Evolutionary conservation across 1,140 invertebrate species (phyloP).

Genomic region (Venturia canescens): DNA sequence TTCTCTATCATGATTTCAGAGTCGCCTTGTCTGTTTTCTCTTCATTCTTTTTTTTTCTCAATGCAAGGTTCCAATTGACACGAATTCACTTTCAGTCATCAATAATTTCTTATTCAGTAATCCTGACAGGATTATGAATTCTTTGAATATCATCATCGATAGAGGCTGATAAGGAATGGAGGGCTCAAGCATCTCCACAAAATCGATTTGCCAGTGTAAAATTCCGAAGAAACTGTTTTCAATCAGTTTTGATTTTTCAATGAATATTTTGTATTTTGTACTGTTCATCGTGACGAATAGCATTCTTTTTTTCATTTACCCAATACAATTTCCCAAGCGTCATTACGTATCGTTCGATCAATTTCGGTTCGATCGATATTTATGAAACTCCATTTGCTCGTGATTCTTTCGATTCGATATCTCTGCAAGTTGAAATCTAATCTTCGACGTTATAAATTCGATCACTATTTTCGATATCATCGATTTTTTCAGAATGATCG

Average conservation of each 20-base stretch:
- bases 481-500: background rate
- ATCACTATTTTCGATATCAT: slow-evolving; percentile 41
- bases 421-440: slow-evolving; percentile 48
- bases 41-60: slow-evolving; percentile 62
- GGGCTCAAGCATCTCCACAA: slow-evolving; percentile 54
- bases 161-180: slow-evolving; percentile 39
- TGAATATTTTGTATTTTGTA: slow-evolving; percentile 7
- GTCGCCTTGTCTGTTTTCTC: slow-evolving; percentile 54
- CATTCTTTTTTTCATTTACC: slow-evolving; percentile 47
- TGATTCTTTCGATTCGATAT: slow-evolving; percentile 11
- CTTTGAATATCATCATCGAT: slow-evolving; percentile 35
- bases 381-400: slow-evolving; percentile 24
- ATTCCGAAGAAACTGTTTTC: slow-evolving; percentile 66
- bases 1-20: slow-evolving; percentile 59
- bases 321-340: slow-evolving; percentile 58
- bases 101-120: slow-evolving; percentile 62
- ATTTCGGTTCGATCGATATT: slow-evolving; percentile 15
- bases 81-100: slow-evolving; percentile 60
- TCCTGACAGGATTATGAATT: slow-evolving; percentile 60
- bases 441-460: slow-evolving; percentile 63
- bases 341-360: slow-evolving; percentile 63
- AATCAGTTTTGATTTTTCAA: background rate
- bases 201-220: slow-evolving; percentile 71
- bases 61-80: slow-evolving; percentile 66
- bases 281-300: too few relatives aligned